Base-by-base conservation (phyloP, 37 sponge, comb jelly and placozoan genomes). In the Chondrilla cf. caribensis region DNA sequence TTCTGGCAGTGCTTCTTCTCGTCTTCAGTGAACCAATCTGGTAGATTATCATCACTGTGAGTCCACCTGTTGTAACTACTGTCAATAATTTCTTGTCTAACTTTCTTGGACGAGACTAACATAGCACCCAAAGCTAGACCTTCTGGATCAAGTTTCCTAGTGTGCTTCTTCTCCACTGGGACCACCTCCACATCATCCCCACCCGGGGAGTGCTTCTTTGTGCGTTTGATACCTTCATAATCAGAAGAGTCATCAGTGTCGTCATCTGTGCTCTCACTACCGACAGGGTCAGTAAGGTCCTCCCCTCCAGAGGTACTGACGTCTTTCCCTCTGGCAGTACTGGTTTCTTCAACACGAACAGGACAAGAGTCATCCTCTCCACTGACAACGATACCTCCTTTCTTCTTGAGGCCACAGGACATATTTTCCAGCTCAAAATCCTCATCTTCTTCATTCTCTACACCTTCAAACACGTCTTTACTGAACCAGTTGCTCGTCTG, bases 21-120 rank as follows among this genome's bases (percentile, higher is more conserved):
- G 33, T 98, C 94, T 22, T 89, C 89, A 0, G 55, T 55, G 81
- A 98, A 98, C 99, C 99, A 98, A 60, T 93, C 99, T 18, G 99
- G 99, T 0, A 98, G 82, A 79, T 83, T 79, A 21, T 85, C 89
- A 38, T 98, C 99, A 35, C 86, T 70, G 59, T 85, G 59, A 0
- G 95, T 82, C 90, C 93, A 98, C 25, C 99, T 81, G 77, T 97
- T 92, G 83, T 90, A 97, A 0, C 77, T 88, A 78, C 84, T 86
- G 38, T 97, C 98, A 37, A 92, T 90, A n/a, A 98, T 43, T 25
- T 95, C 96, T 41, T 93, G 85, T 25, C 84, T 89, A 35, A 71
- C 67, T 73, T 93, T 95, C 82, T 91, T 93, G 22, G 96, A 96
- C 51, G 90, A 89, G 6, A 87, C 89, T 77, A 93, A 62, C 51